Percentiles rank a stretch among this genome's conserved stretches.
phyloP scores from a whole-genome alignment of 2,797 vertebrate genomes.

The Clarias fuscus region DNA sequence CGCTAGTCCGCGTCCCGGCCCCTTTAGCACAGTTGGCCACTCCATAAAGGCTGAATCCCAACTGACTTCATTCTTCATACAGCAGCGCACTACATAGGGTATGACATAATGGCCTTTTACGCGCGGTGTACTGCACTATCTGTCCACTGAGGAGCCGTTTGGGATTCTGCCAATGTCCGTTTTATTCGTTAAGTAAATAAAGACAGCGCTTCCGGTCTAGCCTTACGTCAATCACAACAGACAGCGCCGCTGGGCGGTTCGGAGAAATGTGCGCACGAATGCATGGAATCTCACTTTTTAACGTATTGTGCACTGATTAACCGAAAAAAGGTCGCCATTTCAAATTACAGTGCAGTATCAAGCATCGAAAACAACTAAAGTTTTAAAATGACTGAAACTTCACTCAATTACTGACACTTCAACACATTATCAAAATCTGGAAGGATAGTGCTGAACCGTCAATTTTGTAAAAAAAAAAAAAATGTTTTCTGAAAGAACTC shows the following conservation, averaged over 20 bases:
- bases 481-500: no score
- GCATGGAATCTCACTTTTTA: no score
- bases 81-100: conserved; percentile 10
- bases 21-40: conserved; percentile 54
- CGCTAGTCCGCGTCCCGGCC: conserved; percentile 63
- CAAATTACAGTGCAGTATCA: no score
- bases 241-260: background rate
- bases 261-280: background rate
- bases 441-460: no score
- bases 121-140: background rate
- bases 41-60: background rate
- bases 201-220: conserved; percentile 69
- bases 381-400: no score
- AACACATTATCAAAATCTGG: no score
- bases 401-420: no score
- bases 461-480: no score
- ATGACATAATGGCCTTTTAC: background rate
- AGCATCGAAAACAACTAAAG: no score
- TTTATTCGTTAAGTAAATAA: conserved; percentile 35
- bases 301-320: no score
- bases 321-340: no score
- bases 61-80: conserved; percentile 10
- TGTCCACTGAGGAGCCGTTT: conserved; percentile 7
- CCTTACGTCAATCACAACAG: background rate
- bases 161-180: background rate